Conservation (phyloP, 2,797 vertebrate species). For the Amphiprion clarkii region DNA sequence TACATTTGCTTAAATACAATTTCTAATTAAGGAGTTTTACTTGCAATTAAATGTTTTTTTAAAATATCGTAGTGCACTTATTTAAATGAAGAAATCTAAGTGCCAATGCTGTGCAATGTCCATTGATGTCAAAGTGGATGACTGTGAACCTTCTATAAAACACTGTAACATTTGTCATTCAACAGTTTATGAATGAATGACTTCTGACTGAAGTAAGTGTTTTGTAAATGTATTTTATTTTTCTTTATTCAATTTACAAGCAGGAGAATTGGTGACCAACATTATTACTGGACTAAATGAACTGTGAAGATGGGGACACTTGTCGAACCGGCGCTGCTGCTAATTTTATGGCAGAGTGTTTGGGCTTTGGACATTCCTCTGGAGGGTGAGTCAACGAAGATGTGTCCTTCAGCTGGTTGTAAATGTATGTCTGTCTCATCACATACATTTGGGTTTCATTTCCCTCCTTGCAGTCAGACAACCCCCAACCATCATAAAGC, state of each 20-base stretch:
- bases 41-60: neutral
- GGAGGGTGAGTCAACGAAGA: constrained; percentile 88
- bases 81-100: neutral
- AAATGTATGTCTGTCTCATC: neutral
- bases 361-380: constrained; percentile 90
- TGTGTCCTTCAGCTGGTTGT: neutral
- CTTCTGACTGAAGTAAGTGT: neutral
- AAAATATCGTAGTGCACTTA: neutral
- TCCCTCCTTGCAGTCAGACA: constrained; percentile 89
- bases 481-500: constrained; percentile 96
- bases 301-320: constrained; percentile 77
- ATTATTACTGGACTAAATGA: constrained; percentile 64
- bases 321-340: constrained; percentile 77
- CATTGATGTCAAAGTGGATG: neutral
- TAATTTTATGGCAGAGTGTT: constrained; percentile 84
- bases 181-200: neutral
- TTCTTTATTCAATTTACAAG: constrained; percentile 4
- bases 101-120: neutral
- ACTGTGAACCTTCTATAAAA: neutral
- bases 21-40: neutral
- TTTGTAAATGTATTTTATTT: constrained; percentile 6
- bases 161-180: neutral
- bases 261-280: constrained; percentile 40
- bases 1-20: neutral
- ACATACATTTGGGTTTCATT: constrained; percentile 14